Percentiles rank a stretch among this genome's conserved stretches.
These are phyloP conservation scores for Galerucella calmariensis DNA, from an alignment of 2,888 invertebrate genomes.

Conservation along the genomic window DNA sequence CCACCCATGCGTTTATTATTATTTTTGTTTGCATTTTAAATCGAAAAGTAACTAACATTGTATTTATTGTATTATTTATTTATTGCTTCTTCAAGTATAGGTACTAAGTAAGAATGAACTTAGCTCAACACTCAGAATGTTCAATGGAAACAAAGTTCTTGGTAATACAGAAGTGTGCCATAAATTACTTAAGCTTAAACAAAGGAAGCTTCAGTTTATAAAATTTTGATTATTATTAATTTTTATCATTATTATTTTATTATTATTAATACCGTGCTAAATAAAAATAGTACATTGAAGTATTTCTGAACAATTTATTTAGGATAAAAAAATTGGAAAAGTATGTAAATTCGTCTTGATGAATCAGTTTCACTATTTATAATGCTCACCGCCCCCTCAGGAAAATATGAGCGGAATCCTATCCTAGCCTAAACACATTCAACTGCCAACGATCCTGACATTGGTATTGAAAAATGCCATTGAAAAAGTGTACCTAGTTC, in stretches of 20 bases:
- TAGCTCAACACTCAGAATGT: no score
- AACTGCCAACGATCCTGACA: conserved; percentile 24
- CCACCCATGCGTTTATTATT: conserved; percentile 46
- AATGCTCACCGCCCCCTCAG: background rate
- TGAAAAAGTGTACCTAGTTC: conserved; percentile 18
- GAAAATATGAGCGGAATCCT: background rate
- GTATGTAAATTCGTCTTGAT: background rate
- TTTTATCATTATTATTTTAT: no score
- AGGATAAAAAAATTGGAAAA: background rate
- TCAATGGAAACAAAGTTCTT: no score
- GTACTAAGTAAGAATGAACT: no score
- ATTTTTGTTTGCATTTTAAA: conserved; percentile 40
- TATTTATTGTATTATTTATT: background rate
- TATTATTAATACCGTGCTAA: no score
- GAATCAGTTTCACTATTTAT: conserved; percentile 8
- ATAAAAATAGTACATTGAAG: no score
- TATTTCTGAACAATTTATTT: background rate
- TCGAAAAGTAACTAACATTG: background rate
- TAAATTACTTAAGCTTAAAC: no score
- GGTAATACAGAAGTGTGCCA: no score
- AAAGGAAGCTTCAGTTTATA: no score
- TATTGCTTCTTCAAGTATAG: background rate
- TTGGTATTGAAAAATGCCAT: conserved; percentile 10
- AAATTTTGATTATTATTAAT: no score
- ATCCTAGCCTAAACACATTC: conserved; percentile 10